These are phyloP conservation scores for Periophthalmodon schlosseri DNA, from an alignment of 2,113 vertebrate genomes.

Conservation along the genomic window DNA sequence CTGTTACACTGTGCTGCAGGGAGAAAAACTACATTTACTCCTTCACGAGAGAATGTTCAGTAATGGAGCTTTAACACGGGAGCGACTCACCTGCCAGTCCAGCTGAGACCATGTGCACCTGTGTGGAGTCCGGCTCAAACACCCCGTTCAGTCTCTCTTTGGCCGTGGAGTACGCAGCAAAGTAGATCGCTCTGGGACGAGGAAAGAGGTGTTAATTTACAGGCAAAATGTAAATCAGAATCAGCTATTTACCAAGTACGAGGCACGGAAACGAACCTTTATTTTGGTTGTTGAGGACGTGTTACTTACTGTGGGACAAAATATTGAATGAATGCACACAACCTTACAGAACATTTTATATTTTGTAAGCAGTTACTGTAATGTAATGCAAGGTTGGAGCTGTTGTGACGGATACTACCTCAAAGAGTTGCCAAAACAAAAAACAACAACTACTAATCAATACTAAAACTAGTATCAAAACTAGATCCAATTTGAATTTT, in stretches of 20 bases:
- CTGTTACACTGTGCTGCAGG: too few species aligned
- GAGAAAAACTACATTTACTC: neutral
- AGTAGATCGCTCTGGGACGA: conserved; percentile 91
- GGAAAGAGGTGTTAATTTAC: neutral
- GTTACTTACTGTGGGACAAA: neutral
- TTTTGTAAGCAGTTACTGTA: too few species aligned
- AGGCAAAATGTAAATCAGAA: neutral
- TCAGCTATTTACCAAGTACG: neutral
- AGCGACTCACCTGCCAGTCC: conserved; percentile 89
- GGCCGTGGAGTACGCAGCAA: conserved; percentile 94
- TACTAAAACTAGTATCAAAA: too few species aligned
- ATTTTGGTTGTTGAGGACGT: too few species aligned
- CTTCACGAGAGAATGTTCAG: too few species aligned
- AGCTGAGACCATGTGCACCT: conserved; percentile 95
- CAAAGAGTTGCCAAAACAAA: too few species aligned
- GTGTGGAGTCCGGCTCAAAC: conserved; percentile 90
- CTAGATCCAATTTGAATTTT: too few species aligned
- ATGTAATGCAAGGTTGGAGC: too few species aligned
- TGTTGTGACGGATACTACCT: too few species aligned
- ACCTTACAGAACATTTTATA: too few species aligned
- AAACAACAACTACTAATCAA: too few species aligned
- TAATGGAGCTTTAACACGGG: neutral
- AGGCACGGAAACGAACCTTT: neutral
- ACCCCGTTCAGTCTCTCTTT: conserved; percentile 91
- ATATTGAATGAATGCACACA: too few species aligned